Conservation (phyloP, 2,888 invertebrate species). For the Seira sanloemensis region DNA sequence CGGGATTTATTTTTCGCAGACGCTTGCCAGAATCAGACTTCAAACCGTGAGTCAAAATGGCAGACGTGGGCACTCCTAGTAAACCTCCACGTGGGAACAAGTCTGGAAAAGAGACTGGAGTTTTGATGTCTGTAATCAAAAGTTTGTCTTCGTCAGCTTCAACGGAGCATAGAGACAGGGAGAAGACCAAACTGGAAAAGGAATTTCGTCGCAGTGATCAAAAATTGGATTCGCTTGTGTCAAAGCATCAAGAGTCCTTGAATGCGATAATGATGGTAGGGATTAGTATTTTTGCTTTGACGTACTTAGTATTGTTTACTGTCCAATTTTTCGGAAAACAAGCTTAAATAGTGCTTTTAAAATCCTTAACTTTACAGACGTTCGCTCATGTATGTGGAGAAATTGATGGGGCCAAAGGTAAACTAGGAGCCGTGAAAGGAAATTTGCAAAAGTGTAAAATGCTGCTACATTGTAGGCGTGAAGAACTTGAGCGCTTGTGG, state of each 20-base stretch:
- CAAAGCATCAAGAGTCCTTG: slow-evolving; percentile 90
- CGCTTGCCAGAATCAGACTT: no score
- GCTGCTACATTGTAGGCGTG: slow-evolving; percentile 90
- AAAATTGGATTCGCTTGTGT: slow-evolving; percentile 90
- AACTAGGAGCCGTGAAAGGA: slow-evolving; percentile 86
- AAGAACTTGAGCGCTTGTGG: slow-evolving; percentile 95
- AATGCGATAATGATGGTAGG: slow-evolving; percentile 85
- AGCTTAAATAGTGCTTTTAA: slow-evolving; percentile 47
- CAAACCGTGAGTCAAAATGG: no score
- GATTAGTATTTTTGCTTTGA: slow-evolving; percentile 12
- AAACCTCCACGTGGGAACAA: slow-evolving; percentile 92
- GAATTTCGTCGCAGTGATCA: slow-evolving; percentile 95
- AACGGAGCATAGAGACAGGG: slow-evolving; percentile 90
- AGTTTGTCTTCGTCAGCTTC: slow-evolving; percentile 95
- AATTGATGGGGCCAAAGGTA: slow-evolving; percentile 85
- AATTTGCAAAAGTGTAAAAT: slow-evolving; percentile 89
- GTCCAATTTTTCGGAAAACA: no score
- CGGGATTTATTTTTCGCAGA: no score
- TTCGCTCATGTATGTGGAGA: slow-evolving; percentile 86
- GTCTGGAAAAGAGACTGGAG: slow-evolving; percentile 89
- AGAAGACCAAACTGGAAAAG: slow-evolving; percentile 94
- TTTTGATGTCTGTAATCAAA: slow-evolving; percentile 95
- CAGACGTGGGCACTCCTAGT: slow-evolving; percentile 83
- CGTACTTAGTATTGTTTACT: slow-evolving; percentile 5
- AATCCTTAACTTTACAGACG: slow-evolving; percentile 77